A percentile compares a stretch with the other conserved stretches of the same genome.
phyloP scores from a whole-genome alignment of 2,797 vertebrate genomes.

The Clangula hyemalis region DNA sequence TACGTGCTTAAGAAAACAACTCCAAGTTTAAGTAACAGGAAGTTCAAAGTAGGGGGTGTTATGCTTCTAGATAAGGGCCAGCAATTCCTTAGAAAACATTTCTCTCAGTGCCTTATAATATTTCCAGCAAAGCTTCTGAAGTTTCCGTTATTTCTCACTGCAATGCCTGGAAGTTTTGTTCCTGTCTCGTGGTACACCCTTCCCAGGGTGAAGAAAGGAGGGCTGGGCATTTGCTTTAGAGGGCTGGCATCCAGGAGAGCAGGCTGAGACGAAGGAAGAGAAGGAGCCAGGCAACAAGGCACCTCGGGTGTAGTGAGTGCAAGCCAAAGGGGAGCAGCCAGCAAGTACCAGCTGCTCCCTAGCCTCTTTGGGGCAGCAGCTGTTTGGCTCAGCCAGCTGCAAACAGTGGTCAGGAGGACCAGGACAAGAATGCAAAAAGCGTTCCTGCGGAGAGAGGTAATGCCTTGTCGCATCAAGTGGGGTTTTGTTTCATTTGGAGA shows the following conservation, averaged over 20 bases:
- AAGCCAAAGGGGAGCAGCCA: neutral
- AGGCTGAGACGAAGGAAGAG: neutral
- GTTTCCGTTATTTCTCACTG: neutral
- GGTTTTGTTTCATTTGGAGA: conserved; percentile 22
- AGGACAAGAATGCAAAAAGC: neutral
- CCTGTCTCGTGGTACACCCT: neutral
- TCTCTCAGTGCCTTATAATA: accelerated
- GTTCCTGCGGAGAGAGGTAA: neutral
- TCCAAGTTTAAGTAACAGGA: neutral
- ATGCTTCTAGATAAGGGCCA: neutral
- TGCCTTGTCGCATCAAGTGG: neutral
- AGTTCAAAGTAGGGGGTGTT: neutral
- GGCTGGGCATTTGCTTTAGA: neutral
- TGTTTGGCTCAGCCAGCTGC: neutral
- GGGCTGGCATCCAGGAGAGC: neutral
- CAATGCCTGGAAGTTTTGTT: neutral
- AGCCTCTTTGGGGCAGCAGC: neutral
- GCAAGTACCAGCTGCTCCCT: neutral
- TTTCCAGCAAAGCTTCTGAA: neutral
- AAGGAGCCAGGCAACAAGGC: neutral
- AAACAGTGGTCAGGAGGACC: neutral
- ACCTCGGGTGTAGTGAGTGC: neutral
- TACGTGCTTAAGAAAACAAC: neutral
- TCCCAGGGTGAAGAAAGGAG: neutral
- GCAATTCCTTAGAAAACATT: neutral